phyloP scores from a whole-genome alignment of 2,888 invertebrate genomes.

The Schizaphis graminum region DNA sequence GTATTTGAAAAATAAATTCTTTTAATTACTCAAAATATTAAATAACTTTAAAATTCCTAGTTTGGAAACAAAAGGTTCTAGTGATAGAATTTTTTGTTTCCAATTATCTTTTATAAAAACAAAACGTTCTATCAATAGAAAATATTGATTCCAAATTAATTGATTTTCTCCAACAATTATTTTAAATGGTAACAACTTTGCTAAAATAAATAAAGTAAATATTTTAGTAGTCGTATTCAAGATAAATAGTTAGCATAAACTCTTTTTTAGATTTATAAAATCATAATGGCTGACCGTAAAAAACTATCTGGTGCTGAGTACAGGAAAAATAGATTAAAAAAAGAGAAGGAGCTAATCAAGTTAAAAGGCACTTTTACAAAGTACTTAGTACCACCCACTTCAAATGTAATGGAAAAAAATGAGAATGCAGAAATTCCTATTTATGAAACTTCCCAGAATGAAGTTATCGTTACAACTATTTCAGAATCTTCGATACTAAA shows the following conservation, averaged over 20 bases:
- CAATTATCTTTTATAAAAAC: slow-evolving; percentile 19
- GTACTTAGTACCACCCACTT: slow-evolving; percentile 13
- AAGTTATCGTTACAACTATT: no score
- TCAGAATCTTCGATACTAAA: neutral
- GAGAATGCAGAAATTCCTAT: no score
- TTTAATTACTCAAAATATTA: no score
- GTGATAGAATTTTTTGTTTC: neutral
- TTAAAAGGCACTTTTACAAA: neutral
- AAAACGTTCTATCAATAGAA: slow-evolving; percentile 19
- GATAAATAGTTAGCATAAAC: no score
- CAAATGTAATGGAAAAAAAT: no score
- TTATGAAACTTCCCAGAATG: no score
- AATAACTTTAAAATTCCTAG: no score
- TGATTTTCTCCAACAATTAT: slow-evolving; percentile 19
- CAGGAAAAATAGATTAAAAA: neutral
- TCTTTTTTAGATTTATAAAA: neutral
- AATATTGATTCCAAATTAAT: slow-evolving; percentile 16
- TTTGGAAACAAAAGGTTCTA: no score
- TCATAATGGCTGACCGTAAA: neutral
- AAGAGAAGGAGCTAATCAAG: neutral
- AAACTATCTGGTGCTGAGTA: slow-evolving; percentile 9
- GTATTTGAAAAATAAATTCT: no score
- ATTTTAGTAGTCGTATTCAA: no score
- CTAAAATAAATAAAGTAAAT: neutral
- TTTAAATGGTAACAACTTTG: slow-evolving; percentile 15